Base-by-base conservation (phyloP, 2,113 vertebrate species). In the Plecotus auritus region DNA sequence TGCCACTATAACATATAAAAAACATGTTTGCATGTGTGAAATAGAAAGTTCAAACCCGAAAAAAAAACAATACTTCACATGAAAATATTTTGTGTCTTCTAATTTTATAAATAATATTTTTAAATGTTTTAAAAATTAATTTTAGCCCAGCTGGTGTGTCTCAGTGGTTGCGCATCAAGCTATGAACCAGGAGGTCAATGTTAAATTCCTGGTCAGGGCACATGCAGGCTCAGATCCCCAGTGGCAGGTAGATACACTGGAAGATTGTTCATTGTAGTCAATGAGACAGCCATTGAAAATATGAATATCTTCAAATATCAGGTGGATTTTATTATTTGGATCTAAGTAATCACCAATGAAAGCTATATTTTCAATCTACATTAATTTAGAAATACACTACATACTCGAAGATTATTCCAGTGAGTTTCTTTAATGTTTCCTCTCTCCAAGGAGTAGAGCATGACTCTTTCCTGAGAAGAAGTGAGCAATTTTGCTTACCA, bases 401-500 rank as follows among this genome's bases (percentile, higher is more conserved):
- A 42, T 13, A 30, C n/a, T 12, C 1, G 42, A 35, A 69, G 61
- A 70, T 32, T 51, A 20, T 80, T 90, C 59, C 18, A 32, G 2
- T 61, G 20, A 2, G 3, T 73, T 9, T 40, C 23, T 97, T 97
- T 93, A 99, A 18, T 40, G 28, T 18, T 73, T 93, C 51, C 17
- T 85, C 8, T 74, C 11, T 92, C 26, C 22, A 45, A 72, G 51
- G 26, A 82, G 28, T 3, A 18, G 7, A 51, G 12, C 5, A 2
- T 0, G 9, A 47, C 8, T 45, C 22, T 23, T 72, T n/a, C 30
- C 88, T 90, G 6, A 1, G 70, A 35, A 77, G 61, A 49, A 77
- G 61, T 0, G 20, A 37, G 47, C 2, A 1, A 4, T 11, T 13
- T 22, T 32, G n/a, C 91, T 96, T 61, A 97, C 99, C 98, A 98